Base-by-base conservation (phyloP, 1,140 invertebrate species). In the Reticulitermes speratus region DNA sequence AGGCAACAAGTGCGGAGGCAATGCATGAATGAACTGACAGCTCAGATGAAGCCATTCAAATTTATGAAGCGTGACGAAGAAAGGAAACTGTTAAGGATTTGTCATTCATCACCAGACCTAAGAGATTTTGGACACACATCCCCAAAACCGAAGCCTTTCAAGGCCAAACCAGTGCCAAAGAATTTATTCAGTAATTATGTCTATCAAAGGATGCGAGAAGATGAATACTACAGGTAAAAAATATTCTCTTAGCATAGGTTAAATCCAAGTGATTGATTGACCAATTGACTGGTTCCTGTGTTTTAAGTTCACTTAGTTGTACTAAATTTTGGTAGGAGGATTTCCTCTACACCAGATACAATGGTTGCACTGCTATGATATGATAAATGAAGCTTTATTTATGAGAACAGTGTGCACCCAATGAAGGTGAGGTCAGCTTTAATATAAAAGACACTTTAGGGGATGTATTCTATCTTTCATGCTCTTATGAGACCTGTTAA, bases 181-280 rank as follows among this genome's bases (percentile, higher is more conserved):
- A 93, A 94, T 90, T 89, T 95, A 23, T 95, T 95, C 88, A 94
- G 93, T 44, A 94, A 94, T 88, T 94, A 94, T 86, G 92, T 95
- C 87, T 95, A 95, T 86, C 93, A 94, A 85, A 94, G 94, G 88
- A 94, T 94, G 92, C 91, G 94, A 82, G 94, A 95, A 89, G 94
- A 95, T 87, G 94, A 95, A 87, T 95, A 94, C 90, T 94, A 94
- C 88, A 93, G 94, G 94, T 95, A 88, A 19, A 8, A 59, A 75
- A 11, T 2, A 65, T 48, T 48, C 81, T 83, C 14, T 23, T 23
- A 83, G 32, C 82, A 21, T 83, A 44, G 82, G 6, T 21, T 83
- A 44, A 38, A 83, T 32, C 81, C 81, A 83, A 21, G 82, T 45
- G 5, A 45, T 14, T 55, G 52, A 55, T 21, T 21, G 19, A 55